A percentile compares a stretch with the other conserved stretches of the same genome.
Evolutionary conservation across 2,113 vertebrate species (phyloP).

Genomic region (Thymallus thymallus): DNA sequence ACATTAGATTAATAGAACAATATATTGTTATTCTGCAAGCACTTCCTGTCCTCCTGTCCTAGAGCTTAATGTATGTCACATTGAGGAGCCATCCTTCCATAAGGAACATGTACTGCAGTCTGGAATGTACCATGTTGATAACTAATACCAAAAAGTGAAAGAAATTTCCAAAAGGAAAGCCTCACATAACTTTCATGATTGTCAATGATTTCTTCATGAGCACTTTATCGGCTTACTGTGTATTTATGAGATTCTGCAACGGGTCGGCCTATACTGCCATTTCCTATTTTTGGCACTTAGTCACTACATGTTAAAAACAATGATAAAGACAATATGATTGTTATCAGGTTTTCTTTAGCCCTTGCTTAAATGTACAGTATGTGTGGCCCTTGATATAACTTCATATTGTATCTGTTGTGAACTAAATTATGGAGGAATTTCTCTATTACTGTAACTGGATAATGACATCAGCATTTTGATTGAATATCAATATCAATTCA

Average conservation of each 20-base stretch:
- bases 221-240: constrained; percentile 68
- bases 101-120: background rate
- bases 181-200: background rate
- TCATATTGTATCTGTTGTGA: constrained; percentile 20
- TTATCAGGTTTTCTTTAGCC: constrained; percentile 32
- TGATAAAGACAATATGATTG: constrained; percentile 22
- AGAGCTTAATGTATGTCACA: constrained; percentile 30
- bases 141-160: background rate
- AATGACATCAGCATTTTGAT: constrained; percentile 37
- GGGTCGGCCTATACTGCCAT: background rate
- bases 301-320: constrained; percentile 6
- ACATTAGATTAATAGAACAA: constrained; percentile 9
- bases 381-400: constrained; percentile 2
- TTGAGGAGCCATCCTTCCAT: constrained; percentile 27
- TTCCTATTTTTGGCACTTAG: constrained; percentile 20
- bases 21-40: constrained; percentile 32
- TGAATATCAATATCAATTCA: too few relatives aligned
- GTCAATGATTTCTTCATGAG: constrained; percentile 23
- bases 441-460: constrained; percentile 51
- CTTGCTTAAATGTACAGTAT: constrained; percentile 31
- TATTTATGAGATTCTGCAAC: constrained; percentile 39
- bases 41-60: constrained; percentile 39
- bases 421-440: constrained; percentile 23
- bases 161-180: background rate
- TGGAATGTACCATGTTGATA: background rate